Evolutionary conservation across 92 coral and sea anemone species (phyloP).

Genomic region (Galaxea fascicularis): DNA sequence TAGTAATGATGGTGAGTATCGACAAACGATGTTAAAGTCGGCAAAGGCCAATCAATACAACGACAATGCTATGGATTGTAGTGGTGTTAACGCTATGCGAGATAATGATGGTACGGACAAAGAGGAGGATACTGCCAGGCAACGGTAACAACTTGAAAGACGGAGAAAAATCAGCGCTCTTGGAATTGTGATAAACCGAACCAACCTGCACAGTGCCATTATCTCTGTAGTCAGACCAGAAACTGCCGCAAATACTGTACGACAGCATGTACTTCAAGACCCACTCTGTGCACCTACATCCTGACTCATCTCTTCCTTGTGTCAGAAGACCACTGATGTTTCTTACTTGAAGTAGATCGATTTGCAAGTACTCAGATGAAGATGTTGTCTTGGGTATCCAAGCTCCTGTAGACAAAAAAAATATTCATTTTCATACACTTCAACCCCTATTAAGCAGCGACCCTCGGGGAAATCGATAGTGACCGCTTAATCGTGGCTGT

Average conservation of each 20-base stretch:
- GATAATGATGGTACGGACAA: neutral
- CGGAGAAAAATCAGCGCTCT: neutral
- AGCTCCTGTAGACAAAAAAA: slow-evolving; percentile 27
- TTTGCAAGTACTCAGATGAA: slow-evolving; percentile 48
- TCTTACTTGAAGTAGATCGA: slow-evolving; percentile 56
- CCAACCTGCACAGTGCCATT: slow-evolving; percentile 55
- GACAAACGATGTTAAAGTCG: too few relatives aligned
- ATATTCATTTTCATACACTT: too few relatives aligned
- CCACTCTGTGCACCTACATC: slow-evolving; percentile 48
- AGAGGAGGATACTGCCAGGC: neutral
- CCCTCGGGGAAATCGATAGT: too few relatives aligned
- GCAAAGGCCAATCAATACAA: neutral
- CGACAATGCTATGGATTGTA: neutral
- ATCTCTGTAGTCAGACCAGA: slow-evolving; percentile 51
- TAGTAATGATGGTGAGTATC: too few relatives aligned
- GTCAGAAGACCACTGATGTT: slow-evolving; percentile 37
- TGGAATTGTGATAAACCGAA: neutral
- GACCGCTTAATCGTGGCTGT: too few relatives aligned
- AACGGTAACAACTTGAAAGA: neutral
- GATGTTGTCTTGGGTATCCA: slow-evolving; percentile 46
- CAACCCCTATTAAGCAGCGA: too few relatives aligned
- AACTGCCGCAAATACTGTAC: slow-evolving; percentile 58
- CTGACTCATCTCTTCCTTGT: slow-evolving; percentile 45
- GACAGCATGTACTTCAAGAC: slow-evolving; percentile 47
- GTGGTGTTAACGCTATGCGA: neutral